Conservation (phyloP, 2,113 vertebrate species). For the Pituophis catenifer region DNA sequence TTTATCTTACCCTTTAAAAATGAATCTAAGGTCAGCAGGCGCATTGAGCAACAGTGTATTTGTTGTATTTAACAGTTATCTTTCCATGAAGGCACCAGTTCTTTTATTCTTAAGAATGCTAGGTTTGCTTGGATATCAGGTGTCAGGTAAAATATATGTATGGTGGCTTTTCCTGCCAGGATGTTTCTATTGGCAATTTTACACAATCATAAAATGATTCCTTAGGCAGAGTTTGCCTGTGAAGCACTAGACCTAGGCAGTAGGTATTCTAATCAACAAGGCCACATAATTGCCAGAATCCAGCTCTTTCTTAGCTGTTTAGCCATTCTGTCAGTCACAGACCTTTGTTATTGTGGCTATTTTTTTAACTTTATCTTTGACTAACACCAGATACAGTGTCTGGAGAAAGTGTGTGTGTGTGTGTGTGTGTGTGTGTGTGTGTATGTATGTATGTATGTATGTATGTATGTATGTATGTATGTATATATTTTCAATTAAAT, state of each 20-base stretch:
- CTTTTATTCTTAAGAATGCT: neutral
- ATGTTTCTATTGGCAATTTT: neutral
- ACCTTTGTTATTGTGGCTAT: neutral
- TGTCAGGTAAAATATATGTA: neutral
- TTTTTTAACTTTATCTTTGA: neutral
- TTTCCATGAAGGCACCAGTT: neutral
- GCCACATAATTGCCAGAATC: neutral
- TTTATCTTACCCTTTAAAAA: neutral
- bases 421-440: too few species aligned
- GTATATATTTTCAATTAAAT: neutral
- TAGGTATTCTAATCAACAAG: neutral
- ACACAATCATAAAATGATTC: neutral
- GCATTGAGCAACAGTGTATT: neutral
- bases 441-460: neutral
- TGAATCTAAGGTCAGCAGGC: neutral
- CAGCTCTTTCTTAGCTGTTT: neutral
- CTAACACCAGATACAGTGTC: neutral
- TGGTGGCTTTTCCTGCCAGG: neutral
- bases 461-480: neutral
- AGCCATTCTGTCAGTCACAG: neutral
- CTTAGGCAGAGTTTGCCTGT: neutral
- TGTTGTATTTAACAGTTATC: neutral
- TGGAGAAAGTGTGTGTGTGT: neutral
- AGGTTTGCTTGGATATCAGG: neutral
- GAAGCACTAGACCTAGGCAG: neutral